Base-by-base conservation (phyloP, 1,140 invertebrate genomes). In the Lepidurus arcticus region DNA sequence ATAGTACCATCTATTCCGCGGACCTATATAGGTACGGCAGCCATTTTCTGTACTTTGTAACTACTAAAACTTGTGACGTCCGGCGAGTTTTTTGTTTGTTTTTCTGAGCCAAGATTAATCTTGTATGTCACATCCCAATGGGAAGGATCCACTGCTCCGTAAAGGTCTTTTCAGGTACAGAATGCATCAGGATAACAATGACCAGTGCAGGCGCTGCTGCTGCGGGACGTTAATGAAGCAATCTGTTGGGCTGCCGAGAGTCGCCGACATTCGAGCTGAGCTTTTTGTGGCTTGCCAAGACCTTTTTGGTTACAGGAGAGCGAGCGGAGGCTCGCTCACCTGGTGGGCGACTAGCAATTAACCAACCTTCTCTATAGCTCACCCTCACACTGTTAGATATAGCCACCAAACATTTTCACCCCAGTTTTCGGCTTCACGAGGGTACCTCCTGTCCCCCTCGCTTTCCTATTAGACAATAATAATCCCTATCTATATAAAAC, bases 401-500 rank as follows among this genome's bases (percentile, higher is more conserved):
- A 34, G 34, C 34, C 34, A 34, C 34, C 34, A 2, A 34, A 34
- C 34, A 34, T 34, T 34, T 34, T 34, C 34, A 34, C 34, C 34
- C 34, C 34, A 34, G 34, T 34, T 34, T 4, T 34, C 34, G 34
- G 34, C 34, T 34, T 34, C 34, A 34, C 34, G 34, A 34, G 34
- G 34, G 34, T 34, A 34, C 34, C 34, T 65, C 6, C 16, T 65
- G 13, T 65, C 53, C 21, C 10, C 45, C 4, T 47, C 45, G 45
- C 45, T 47, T 65, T 65, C 53, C 21, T 65, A 65, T 65, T 65
- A 65, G 53, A 65, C 53, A 65, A 65, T 65, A 65, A 65, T 65
- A 65, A 65, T 65, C 53, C 53, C 16, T n/a, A n/a, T 13, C 53
- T 13, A 21, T 65, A 13, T 21, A 65, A 65, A n/a, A 65, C n/a